Evolutionary conservation across 2,113 vertebrate species (phyloP), one percentile per base, ranked within the genome.

Genomic region (Phocoena phocoena): DNA sequence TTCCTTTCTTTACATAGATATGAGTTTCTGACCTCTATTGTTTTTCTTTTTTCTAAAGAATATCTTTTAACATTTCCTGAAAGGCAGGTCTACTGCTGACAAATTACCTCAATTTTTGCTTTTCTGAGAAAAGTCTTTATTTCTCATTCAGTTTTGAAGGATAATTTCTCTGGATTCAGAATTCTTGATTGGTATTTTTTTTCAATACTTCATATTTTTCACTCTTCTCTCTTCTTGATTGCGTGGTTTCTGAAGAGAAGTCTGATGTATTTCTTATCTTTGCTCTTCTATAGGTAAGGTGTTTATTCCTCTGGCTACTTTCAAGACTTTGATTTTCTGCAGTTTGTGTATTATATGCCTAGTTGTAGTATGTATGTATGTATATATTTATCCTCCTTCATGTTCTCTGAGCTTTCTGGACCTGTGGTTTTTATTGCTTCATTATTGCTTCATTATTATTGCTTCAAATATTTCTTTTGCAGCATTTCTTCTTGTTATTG

Each of bases 401-500:
- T 41, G 7, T 86, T 82, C 28, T 88, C 38, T 90, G 70, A 88
- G 38, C 28, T 91, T 96, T 55, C 41, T 91, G n/a, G 36, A 95
- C 47, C 28, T 93, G 33, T 74, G 41, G 58, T 76, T 97, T 95
- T 79, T 87, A 71, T 83, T 90, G 13, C 8, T 77, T 87, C 53
- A 90, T 96, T 93, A 44, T 83, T 87, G 50, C 50, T 53, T 53
- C 53, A 53, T 97, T 95, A 44, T 83, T 87, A 71, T 83, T 90
- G 13, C 8, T 77, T 87, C 53, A 90, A 55, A 33, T 95, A 79
- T 44, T 76, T 70, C 28, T 94, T 63, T 33, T 90, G 31, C 95
- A 87, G 12, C 3, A 74, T 74, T 60, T 81, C 21, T 55, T 70
- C 41, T 81, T 12, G 41, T 10, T 53, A 53, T 47, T 81, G 23